These are phyloP conservation scores for Scytalopus superciliaris DNA, from an alignment of 2,113 vertebrate species.

Conservation along the genomic window DNA sequence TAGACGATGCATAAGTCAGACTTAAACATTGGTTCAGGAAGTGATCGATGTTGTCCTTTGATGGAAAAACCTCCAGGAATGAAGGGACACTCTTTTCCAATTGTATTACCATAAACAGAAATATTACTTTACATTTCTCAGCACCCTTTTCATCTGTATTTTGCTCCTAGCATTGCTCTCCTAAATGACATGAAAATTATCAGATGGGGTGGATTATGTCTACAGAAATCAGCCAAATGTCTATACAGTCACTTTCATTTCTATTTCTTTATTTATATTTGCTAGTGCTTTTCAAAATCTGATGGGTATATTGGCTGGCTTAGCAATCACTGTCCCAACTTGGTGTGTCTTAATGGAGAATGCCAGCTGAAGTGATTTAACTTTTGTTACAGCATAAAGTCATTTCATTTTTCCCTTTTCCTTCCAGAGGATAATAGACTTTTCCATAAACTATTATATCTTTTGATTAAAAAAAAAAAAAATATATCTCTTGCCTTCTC, in stretches of 20 bases:
- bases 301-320: not conserved
- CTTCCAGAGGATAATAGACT: slow-evolving; percentile 51
- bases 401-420: not conserved
- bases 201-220: not conserved
- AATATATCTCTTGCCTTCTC: not conserved
- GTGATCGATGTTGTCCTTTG: not conserved
- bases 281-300: not conserved
- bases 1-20: not conserved
- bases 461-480: not conserved
- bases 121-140: not conserved
- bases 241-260: not conserved
- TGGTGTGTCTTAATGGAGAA: not conserved
- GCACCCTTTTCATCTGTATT: not conserved
- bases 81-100: not conserved
- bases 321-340: not conserved
- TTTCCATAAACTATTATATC: slow-evolving; percentile 53
- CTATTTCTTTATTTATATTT: not conserved
- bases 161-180: not conserved
- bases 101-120: not conserved
- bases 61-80: not conserved
- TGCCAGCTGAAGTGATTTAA: slow-evolving; percentile 37
- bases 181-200: not conserved
- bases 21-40: not conserved
- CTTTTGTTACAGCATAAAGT: slow-evolving; percentile 27
- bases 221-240: not conserved